Conservation (phyloP, 92 coral and sea anemone species). For the Porites lobata region DNA sequence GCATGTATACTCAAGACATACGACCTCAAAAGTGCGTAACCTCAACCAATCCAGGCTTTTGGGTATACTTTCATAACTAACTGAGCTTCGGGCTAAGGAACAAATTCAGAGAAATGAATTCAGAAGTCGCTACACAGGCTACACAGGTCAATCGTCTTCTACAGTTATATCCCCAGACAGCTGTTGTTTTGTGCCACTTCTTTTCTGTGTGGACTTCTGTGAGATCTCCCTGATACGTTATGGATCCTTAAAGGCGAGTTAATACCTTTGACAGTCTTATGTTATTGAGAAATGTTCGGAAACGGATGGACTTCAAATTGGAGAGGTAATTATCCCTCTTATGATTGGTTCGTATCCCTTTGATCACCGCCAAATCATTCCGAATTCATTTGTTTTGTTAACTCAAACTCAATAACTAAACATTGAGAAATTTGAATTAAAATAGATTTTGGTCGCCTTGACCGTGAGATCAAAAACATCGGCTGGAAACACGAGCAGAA, state of each 20-base stretch:
- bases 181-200: background rate
- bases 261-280: constrained; percentile 33
- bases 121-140: background rate
- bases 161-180: constrained; percentile 6
- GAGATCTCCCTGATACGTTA: constrained; percentile 1
- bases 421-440: constrained; percentile 62
- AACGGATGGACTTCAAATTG: constrained; percentile 36
- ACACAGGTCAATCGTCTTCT: background rate
- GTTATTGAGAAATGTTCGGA: constrained; percentile 36
- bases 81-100: background rate
- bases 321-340: constrained; percentile 4
- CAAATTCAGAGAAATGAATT: background rate
- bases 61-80: background rate
- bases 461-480: background rate
- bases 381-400: constrained; percentile 42
- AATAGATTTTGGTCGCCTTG: constrained; percentile 14
- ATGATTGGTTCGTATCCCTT: constrained; percentile 40
- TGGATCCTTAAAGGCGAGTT: constrained; percentile 10
- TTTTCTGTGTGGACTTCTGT: background rate
- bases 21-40: background rate
- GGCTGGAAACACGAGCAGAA: background rate
- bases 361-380: constrained; percentile 31
- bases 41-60: background rate
- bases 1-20: background rate
- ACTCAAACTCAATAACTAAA: constrained; percentile 46